Base-by-base conservation (phyloP, 2,888 invertebrate species). In the Drosophila histrio region DNA sequence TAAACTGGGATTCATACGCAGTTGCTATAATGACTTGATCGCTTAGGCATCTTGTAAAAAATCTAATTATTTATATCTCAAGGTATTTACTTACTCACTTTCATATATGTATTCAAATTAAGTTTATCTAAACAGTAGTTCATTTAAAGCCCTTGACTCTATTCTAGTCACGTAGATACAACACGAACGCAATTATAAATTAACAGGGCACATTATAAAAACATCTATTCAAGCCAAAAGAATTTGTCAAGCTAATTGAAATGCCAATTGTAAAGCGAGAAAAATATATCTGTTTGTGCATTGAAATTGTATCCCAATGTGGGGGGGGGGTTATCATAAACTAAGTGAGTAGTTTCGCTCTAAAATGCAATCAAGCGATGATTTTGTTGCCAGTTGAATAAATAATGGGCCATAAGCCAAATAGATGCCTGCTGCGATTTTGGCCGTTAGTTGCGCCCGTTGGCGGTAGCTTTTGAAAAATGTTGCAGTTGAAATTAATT, bases 401-500 rank as follows among this genome's bases (percentile, higher is more conserved):
- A 72, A 50, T 72, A 73, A 73, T 73, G 77, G 60, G 39, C 46
- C 39, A 59, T 58, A 39, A 47, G 72, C 44, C 24, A 13, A 46
- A 44, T 46, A 26, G 65, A 62, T 63, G 54, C 67, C 61, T 41
- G 73, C 74, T 67, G 74, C 22, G 77, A 50, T 60, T 49, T 61
- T 58, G 19, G 72, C 52, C 47, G 19, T 36, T 53, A 28, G 47
- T 30, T n/a, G 38, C 3, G 36, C 28, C 22, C 43, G 59, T 43
- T 72, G 74, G 74, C 74, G 78, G 74, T 57, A 43, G 26, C 59
- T 62, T 72, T 68, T 72, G 77, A 72, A 72, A 72, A 72, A 68
- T 64, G 63, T 52, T 54, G 64, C 76, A 44, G 79, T 64, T 53
- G 52, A 67, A 47, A 67, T 80, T 79, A 76, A 82, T 79, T 85